These are phyloP conservation scores for Diaphora mendica DNA, from an alignment of 2,888 invertebrate species.

Conservation along the genomic window DNA sequence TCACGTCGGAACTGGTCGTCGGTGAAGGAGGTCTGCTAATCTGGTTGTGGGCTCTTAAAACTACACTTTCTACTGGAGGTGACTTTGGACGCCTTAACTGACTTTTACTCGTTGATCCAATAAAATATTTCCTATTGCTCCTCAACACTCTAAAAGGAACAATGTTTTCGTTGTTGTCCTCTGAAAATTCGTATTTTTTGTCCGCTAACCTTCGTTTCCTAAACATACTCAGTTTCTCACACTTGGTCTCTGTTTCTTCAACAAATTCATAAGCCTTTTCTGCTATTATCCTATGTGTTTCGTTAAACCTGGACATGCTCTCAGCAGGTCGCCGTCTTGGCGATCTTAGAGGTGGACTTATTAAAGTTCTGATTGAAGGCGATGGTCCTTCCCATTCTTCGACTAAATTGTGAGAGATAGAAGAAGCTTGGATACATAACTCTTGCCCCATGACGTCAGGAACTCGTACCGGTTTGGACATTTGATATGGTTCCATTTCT, in stretches of 20 bases:
- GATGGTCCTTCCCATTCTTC: conserved; percentile 85
- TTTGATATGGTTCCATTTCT: conserved; percentile 84
- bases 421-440: conserved; percentile 79
- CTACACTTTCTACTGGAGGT: conserved; percentile 78
- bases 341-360: conserved; percentile 81
- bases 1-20: conserved; percentile 64
- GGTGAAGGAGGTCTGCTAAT: conserved; percentile 75
- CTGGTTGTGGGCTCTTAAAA: conserved; percentile 80
- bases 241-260: conserved; percentile 92
- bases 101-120: conserved; percentile 72
- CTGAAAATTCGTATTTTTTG: conserved; percentile 96
- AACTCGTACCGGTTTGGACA: conserved; percentile 77
- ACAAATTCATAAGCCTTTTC: conserved; percentile 94
- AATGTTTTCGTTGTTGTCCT: conserved; percentile 90
- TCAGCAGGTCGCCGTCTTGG: conserved; percentile 81
- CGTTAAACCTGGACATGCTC: conserved; percentile 84
- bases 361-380: conserved; percentile 80
- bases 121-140: conserved; percentile 83
- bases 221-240: conserved; percentile 94
- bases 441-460: conserved; percentile 83
- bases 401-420: conserved; percentile 80
- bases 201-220: conserved; percentile 94
- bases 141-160: conserved; percentile 88
- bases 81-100: conserved; percentile 74
- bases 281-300: conserved; percentile 85